Base-by-base conservation (phyloP, 2,797 vertebrate genomes). In the Lerista edwardsae region DNA sequence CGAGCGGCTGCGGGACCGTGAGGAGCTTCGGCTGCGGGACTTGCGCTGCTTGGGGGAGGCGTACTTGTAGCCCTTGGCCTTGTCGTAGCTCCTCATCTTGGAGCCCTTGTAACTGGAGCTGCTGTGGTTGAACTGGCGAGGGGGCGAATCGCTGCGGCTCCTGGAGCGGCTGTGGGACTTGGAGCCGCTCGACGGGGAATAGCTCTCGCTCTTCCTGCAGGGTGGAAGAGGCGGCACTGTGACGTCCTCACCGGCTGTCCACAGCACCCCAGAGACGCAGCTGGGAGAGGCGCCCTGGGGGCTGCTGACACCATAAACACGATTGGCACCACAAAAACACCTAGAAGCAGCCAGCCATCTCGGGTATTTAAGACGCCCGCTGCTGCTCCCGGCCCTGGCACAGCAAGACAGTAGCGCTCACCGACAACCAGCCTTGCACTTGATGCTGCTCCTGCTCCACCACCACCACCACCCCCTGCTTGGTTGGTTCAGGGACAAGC, bases 121-220 rank as follows among this genome's bases (percentile, higher is more conserved):
- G 0, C 90, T 0, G n/a, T 94, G 95, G 88, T 94, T 95, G 2
- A 94, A 93, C 59, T 96, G 96, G 12, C 94, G 84, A 0, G 96
- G 96, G 0, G 96, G 96, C 1, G 96, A 97, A 59, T 97, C 96
- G 1, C 96, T 97, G 71, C 96, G 95, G 91, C 96, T 97, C 64
- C 96, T 80, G 0, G 97, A 97, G 29, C 96, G 96, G 92, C 96
- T 97, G 39, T 96, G 97, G 0, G 97, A 97, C 27, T 96, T 97
- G 81, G 97, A 97, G 11, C 95, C 95, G 0, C 96, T 96, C 0
- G 96, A 96, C 0, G 96, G 94, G 6, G 96, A 96, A 80, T 95
- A 96, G 0, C 96, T 97, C 75, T 96, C 95, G 0, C 96, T 97
- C 62, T 96, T 97, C 86, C 96, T 97, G 41, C 10, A 15, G 41